phyloP scores from a whole-genome alignment of 2,888 invertebrate genomes.

The Ochlodes sylvanus region DNA sequence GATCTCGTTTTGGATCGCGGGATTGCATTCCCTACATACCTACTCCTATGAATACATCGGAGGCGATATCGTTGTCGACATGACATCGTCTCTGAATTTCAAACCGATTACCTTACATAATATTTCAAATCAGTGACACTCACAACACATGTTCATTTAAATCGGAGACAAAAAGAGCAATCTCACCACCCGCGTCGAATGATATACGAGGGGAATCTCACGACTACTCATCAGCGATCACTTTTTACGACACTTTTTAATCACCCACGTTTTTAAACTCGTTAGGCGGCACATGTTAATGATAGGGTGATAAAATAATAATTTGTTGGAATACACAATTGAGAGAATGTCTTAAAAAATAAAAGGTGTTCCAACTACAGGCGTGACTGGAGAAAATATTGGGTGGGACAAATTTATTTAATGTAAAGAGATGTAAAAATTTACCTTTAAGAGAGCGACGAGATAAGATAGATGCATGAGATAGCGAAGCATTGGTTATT shows the following conservation, averaged over 20 bases:
- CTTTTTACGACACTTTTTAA: constrained; percentile 30
- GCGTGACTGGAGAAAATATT: not conserved
- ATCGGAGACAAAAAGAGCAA: constrained; percentile 9
- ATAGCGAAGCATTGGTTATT: too few relatives aligned
- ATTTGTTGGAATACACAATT: not conserved
- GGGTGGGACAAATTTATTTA: too few relatives aligned
- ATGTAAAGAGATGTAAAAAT: too few relatives aligned
- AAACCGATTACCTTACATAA: not conserved
- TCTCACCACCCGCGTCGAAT: constrained; percentile 26
- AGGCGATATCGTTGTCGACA: too few relatives aligned
- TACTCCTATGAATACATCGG: too few relatives aligned
- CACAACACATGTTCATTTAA: constrained; percentile 1
- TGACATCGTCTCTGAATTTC: too few relatives aligned
- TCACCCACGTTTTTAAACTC: constrained; percentile 6
- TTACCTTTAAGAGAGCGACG: too few relatives aligned
- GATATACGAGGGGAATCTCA: constrained; percentile 20
- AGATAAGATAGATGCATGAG: too few relatives aligned
- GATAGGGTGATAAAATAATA: constrained; percentile 1
- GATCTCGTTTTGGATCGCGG: too few relatives aligned
- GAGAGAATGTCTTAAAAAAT: not conserved
- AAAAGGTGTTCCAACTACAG: not conserved
- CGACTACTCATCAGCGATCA: constrained; percentile 11
- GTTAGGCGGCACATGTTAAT: constrained; percentile 2
- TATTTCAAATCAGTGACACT: constrained; percentile 4
- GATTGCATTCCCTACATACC: too few relatives aligned